Base-by-base conservation (phyloP, 2,797 vertebrate species). In the Kryptopterus vitreolus region DNA sequence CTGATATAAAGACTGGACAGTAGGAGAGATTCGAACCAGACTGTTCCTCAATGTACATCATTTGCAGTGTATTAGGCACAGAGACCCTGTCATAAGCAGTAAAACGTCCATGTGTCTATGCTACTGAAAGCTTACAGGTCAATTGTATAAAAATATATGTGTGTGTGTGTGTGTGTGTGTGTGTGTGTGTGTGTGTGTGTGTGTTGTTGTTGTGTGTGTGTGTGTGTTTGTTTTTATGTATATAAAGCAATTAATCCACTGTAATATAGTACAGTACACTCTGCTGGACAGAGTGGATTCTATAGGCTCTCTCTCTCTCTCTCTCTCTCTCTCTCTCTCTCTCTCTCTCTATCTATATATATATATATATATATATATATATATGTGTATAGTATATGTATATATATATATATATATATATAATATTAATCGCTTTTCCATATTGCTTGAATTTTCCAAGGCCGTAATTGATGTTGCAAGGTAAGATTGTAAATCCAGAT, bases 401-500 rank as follows among this genome's bases (percentile, higher is more conserved):
- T 9, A 18, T 3, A 22, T 20, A 18, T n/a, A 31, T 22, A 70
- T 31, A 20, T 70, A 16, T 3, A 38, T 38, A 38, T 38, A 38
- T 38, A 38, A 4, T 38, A 43, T 43, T 43, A 43, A 43, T 43
- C 38, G 38, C 38, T 24, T 12, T 22, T 46, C n/a, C 35, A 46
- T 68, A 43, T 18, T 46, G 22, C 65, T 24, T 50, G 24, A 29
- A 50, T 69, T 69, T 50, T 15, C 66, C 15, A 26, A 29, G 43
- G 29, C 15, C 16, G 48, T 46, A 43, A 70, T 46, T 52, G 46
- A 71, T 55, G 4, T 33, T 72, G 69, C 1, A 11, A 72, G 50
- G 4, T 33, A 72, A n/a, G 50, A 72, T 55, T 72, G 50, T 29
- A n/a, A 55, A 72, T 16, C 5, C 29, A 55, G 69, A 72, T 71